These are phyloP conservation scores for Papilio gigon DNA, from an alignment of 2,888 invertebrate species.

Conservation along the genomic window DNA sequence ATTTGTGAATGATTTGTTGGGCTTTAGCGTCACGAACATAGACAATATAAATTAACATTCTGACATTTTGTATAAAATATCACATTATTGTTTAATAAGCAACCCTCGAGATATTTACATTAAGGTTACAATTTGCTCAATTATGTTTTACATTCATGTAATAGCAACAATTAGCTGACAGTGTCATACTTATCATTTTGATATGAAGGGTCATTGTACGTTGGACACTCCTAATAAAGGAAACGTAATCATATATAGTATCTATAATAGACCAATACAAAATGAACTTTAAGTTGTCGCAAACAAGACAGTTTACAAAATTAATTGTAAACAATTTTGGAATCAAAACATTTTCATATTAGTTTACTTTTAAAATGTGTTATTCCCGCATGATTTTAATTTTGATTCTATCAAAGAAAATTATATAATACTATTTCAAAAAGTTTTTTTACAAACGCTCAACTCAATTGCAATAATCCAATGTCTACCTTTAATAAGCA, in stretches of 20 bases:
- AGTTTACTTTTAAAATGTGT: too few species aligned
- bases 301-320: neutral
- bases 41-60: conserved; percentile 28
- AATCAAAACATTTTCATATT: too few species aligned
- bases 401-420: too few species aligned
- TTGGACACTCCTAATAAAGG: neutral
- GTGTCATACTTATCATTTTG: neutral
- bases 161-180: conserved; percentile 15
- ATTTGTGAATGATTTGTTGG: conserved; percentile 31
- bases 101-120: conserved; percentile 25
- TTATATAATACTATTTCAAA: too few species aligned
- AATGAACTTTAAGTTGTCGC: too few species aligned
- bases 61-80: conserved; percentile 38
- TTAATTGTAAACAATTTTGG: too few species aligned
- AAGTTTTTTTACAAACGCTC: too few species aligned
- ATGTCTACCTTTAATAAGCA: conserved; percentile 10
- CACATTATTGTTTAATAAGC: conserved; percentile 19
- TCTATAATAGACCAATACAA: neutral
- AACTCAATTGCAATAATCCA: conserved; percentile 22
- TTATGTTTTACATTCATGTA: conserved; percentile 22
- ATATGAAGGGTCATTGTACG: neutral
- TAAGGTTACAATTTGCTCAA: conserved; percentile 24
- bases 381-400: too few species aligned
- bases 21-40: conserved; percentile 31
- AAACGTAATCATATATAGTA: too few species aligned